These are phyloP conservation scores for Oreotragus oreotragus DNA, from an alignment of 2,113 vertebrate species.

Conservation along the genomic window DNA sequence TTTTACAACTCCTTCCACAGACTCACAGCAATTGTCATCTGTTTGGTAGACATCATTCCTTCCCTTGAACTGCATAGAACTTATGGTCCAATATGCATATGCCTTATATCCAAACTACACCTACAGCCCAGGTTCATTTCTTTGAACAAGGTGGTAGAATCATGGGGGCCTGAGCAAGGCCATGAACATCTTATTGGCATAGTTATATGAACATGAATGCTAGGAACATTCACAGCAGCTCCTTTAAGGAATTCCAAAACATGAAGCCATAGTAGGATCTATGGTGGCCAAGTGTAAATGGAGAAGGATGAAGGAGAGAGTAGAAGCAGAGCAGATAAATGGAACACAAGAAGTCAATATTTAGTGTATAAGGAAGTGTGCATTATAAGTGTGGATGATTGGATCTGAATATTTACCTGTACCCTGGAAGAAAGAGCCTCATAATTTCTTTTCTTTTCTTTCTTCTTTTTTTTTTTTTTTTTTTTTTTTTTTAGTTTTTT, in stretches of 20 bases:
- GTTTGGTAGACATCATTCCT: not conserved
- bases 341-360: not conserved
- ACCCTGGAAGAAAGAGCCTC: not conserved
- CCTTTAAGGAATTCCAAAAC: not conserved
- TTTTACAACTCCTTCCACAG: not conserved
- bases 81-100: not conserved
- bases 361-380: not conserved
- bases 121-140: not conserved
- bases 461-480: not conserved
- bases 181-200: too few species aligned
- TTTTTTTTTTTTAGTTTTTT: not conserved
- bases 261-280: not conserved
- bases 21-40: not conserved
- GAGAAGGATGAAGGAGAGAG: not conserved
- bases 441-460: not conserved
- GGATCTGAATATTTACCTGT: not conserved
- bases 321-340: not conserved
- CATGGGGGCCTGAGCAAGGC: too few species aligned
- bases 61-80: not conserved
- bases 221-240: not conserved
- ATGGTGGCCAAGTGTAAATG: not conserved
- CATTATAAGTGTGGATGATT: not conserved
- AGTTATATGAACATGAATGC: not conserved
- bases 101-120: not conserved
- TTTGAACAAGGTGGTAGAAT: not conserved